Evolutionary conservation across 2,113 vertebrate genomes (phyloP).

Genomic region (Cyanocitta stelleri): DNA sequence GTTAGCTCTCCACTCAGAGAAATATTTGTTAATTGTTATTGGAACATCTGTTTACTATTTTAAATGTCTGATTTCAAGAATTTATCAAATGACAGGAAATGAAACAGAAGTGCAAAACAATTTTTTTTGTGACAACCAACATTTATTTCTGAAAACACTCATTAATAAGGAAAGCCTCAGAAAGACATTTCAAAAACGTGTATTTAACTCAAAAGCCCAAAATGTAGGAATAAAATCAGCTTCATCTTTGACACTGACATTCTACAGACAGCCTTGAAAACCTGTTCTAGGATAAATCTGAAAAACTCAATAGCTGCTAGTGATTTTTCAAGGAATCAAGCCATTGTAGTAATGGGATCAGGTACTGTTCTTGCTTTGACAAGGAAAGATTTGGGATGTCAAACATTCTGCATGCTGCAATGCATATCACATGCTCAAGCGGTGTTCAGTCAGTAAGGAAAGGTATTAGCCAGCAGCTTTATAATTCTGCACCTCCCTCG

Average conservation of each 20-base stretch:
- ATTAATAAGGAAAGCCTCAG: background rate
- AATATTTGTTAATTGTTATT: conserved; percentile 1
- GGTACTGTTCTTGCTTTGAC: background rate
- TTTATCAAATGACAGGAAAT: conserved; percentile 4
- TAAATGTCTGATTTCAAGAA: background rate
- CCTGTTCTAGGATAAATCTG: background rate
- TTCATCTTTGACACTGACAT: background rate
- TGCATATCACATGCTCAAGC: background rate
- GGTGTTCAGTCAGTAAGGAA: background rate
- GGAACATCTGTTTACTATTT: conserved; percentile 6
- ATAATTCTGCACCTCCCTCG: background rate
- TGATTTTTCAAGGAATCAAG: background rate
- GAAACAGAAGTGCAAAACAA: background rate
- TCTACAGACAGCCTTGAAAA: background rate
- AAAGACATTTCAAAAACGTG: background rate
- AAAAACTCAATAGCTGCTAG: background rate
- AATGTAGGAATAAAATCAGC: background rate
- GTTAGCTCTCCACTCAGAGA: background rate
- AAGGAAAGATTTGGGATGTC: background rate
- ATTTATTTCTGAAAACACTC: conserved; percentile 7
- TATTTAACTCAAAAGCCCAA: background rate
- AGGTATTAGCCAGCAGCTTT: background rate
- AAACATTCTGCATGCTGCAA: background rate
- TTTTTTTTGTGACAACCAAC: background rate
- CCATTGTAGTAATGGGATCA: background rate